These are phyloP conservation scores for Parazoanthus darwini DNA, from an alignment of 92 coral and sea anemone species.

Conservation along the genomic window DNA sequence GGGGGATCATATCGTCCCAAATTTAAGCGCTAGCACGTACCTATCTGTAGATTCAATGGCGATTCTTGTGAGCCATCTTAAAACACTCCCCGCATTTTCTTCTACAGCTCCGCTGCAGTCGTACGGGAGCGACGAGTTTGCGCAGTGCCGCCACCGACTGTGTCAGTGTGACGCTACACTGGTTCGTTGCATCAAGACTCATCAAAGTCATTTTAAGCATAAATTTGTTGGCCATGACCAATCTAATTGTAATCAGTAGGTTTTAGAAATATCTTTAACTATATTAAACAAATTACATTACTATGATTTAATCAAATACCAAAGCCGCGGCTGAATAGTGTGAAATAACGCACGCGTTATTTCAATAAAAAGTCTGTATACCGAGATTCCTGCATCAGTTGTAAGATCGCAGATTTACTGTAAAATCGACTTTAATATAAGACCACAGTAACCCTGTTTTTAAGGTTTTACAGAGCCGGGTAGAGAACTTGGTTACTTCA, in stretches of 20 bases:
- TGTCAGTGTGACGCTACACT: conserved; percentile 24
- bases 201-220: not conserved
- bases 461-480: too few species aligned
- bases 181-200: not conserved
- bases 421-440: too few species aligned
- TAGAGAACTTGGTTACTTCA: too few species aligned
- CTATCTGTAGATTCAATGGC: not conserved
- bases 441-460: too few species aligned
- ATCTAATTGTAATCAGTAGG: not conserved
- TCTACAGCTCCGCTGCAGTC: conserved; percentile 23
- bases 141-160: not conserved
- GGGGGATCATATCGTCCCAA: not conserved
- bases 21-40: not conserved
- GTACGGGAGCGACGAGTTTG: conserved; percentile 11
- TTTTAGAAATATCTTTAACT: too few species aligned
- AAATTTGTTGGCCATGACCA: not conserved
- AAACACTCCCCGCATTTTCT: not conserved
- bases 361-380: too few species aligned
- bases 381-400: too few species aligned
- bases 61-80: not conserved
- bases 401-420: too few species aligned
- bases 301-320: too few species aligned
- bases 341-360: too few species aligned
- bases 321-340: too few species aligned
- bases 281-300: too few species aligned